These are phyloP conservation scores for Ametastegia equiseti DNA, from an alignment of 2,888 invertebrate species.

Conservation along the genomic window DNA sequence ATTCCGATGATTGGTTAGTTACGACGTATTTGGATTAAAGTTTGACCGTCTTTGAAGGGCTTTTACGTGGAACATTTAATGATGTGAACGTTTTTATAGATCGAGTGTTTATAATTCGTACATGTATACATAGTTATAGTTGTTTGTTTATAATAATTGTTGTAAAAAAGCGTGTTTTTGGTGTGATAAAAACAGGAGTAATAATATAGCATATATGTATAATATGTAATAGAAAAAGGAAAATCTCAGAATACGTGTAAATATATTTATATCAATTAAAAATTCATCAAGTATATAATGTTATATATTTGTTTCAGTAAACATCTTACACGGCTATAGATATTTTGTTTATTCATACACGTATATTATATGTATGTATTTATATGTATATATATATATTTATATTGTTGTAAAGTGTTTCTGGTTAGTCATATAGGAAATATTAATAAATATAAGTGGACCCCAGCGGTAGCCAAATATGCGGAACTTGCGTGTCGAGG, in stretches of 20 bases:
- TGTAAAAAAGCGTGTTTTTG: neutral
- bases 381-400: constrained; percentile 23
- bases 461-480: constrained; percentile 63
- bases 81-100: too few species aligned
- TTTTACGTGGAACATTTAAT: too few species aligned
- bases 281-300: neutral
- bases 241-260: constrained; percentile 44
- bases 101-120: too few species aligned
- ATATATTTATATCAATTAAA: constrained; percentile 49
- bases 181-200: neutral
- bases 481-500: constrained; percentile 33
- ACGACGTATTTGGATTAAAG: too few species aligned
- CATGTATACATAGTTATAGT: neutral
- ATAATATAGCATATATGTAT: constrained; percentile 45
- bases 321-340: constrained; percentile 1
- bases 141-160: neutral
- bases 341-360: constrained; percentile 48
- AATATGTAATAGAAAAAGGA: constrained; percentile 50
- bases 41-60: too few species aligned
- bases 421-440: constrained; percentile 39
- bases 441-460: constrained; percentile 69
- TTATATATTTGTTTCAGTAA: neutral
- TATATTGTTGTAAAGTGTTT: constrained; percentile 41
- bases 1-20: too few species aligned
- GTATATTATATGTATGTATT: constrained; percentile 1